Conservation (phyloP, 2,797 vertebrate genomes). For the Ctenosaura bakeri region DNA sequence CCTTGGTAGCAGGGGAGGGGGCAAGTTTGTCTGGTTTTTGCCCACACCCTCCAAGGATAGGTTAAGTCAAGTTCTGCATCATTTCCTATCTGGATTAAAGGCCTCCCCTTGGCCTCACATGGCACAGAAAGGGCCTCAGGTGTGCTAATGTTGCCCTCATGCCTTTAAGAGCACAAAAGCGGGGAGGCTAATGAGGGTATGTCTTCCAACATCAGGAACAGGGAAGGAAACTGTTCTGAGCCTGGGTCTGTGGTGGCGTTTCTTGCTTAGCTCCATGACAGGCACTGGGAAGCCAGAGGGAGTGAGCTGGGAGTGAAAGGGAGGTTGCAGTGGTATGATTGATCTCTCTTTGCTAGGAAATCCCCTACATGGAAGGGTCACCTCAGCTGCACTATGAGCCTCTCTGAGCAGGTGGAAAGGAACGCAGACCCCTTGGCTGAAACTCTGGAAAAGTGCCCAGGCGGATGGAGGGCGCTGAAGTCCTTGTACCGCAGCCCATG, state of each 20-base stretch:
- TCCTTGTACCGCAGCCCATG: accelerated
- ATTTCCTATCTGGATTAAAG: too few species aligned
- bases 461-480: accelerated
- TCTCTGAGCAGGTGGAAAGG: too few species aligned
- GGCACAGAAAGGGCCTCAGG: background rate
- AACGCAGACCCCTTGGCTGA: background rate
- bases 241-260: background rate
- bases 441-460: background rate
- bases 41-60: too few species aligned
- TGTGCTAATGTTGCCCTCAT: background rate
- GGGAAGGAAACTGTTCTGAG: background rate
- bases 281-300: accelerated
- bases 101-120: background rate
- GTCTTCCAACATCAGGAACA: background rate
- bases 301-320: background rate
- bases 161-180: background rate
- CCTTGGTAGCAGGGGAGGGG: too few species aligned
- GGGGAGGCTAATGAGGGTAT: background rate
- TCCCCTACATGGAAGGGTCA: background rate
- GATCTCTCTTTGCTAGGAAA: background rate
- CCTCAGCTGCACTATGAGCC: too few species aligned
- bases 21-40: too few species aligned
- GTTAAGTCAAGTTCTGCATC: too few species aligned
- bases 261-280: background rate
- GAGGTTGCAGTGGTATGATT: background rate